Percentiles rank a stretch among this genome's conserved stretches.
Evolutionary conservation across 2,113 vertebrate genomes (phyloP).

Genomic region (Odontophorus gujanensis): DNA sequence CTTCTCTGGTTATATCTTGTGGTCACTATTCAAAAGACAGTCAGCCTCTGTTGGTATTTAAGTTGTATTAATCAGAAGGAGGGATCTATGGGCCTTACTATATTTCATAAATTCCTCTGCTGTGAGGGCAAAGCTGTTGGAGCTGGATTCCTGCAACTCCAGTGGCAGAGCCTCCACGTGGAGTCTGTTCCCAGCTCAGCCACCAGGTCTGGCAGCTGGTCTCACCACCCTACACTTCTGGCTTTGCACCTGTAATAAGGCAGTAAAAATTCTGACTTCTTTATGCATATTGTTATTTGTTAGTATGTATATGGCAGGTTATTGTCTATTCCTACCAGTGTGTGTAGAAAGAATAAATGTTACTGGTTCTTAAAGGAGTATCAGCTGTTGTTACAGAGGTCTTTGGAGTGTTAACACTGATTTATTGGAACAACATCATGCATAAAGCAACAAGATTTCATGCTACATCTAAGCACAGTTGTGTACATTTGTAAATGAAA

Average conservation of each 20-base stretch:
- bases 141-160: fast-evolving
- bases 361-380: neutral
- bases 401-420: neutral
- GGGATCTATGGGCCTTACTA: neutral
- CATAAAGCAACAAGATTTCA: neutral
- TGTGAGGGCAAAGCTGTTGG: neutral
- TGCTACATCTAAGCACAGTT: neutral
- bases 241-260: neutral
- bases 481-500: neutral
- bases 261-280: neutral
- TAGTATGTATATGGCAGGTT: neutral
- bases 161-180: neutral
- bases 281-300: neutral
- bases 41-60: neutral
- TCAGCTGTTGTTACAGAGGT: neutral
- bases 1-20: neutral
- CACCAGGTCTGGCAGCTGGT: neutral
- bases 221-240: neutral
- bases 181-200: neutral
- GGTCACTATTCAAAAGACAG: neutral
- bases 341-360: neutral
- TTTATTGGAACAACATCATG: neutral
- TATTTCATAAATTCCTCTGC: neutral
- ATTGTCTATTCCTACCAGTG: neutral
- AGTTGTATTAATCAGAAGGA: neutral